Evolutionary conservation across 2,888 invertebrate species (phyloP), one percentile per base, ranked within the genome.

Genomic region (Temnothorax rugatulus): DNA sequence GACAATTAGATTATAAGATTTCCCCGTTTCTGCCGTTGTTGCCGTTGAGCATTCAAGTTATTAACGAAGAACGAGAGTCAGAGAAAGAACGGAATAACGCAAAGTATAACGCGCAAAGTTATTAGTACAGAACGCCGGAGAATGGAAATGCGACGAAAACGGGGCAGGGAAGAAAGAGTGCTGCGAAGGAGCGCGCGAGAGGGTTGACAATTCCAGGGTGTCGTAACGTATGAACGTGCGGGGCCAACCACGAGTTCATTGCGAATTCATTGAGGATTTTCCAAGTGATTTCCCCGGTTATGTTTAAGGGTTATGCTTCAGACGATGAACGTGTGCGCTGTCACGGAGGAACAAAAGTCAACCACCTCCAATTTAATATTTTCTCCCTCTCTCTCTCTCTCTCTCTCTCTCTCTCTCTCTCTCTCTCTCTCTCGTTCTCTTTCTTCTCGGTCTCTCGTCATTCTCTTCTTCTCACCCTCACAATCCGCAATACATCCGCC

Each of bases 191-290:
- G 54, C 64, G 54, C 64, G 79, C 25, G 79, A 82, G 74, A 82
- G 64, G 84, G 71, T 81, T 69, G 79, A 81, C 79, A 81, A 71
- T 88, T 88, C 85, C 52, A 50, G 89, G 86, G 87, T 82, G 86
- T 88, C 86, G 87, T 90, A 88, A 90, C 87, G 87, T 83, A 90
- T 89, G 89, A 90, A 89, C 88, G 71, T 71, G 90, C 86, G 84
- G 88, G 86, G 82, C 88, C 88, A 88, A 90, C 91, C 86, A 66
- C 86, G 83, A 84, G 84, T 90, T 91, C 91, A 91, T 92, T 92
- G 91, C 89, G 91, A 92, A 92, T 92, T 92, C 92, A 92, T 92
- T 91, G 92, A 88, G 90, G 90, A 92, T 92, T 92, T 92, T 92
- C 92, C 92, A 90, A 92, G 91, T 92, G 92, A 92, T 92, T 92